phyloP scores from a whole-genome alignment of 1,140 invertebrate genomes.

The Drosophila micromelanica region DNA sequence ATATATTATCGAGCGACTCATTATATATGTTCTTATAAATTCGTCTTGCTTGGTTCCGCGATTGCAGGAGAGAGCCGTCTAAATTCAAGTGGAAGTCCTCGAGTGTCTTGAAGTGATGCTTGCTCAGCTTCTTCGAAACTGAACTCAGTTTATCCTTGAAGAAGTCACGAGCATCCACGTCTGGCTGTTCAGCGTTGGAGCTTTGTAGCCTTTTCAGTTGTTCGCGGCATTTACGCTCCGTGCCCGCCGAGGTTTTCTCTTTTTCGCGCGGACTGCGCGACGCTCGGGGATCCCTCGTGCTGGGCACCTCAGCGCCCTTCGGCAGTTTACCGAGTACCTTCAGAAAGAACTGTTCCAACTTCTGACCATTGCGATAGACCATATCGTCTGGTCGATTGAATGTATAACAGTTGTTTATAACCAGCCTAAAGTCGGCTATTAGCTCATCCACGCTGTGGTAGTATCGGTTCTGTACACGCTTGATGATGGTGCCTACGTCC shows the following conservation, averaged over 20 bases:
- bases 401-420: conserved; percentile 10
- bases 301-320: background rate
- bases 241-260: background rate
- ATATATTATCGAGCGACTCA: background rate
- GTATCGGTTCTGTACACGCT: conserved; percentile 16
- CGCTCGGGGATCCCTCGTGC: background rate
- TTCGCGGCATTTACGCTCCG: background rate
- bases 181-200: background rate
- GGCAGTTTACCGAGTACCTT: background rate
- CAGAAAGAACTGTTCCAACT: background rate
- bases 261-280: background rate
- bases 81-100: background rate
- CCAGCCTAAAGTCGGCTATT: background rate
- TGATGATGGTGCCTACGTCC: conserved; percentile 6
- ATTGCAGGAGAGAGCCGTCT: background rate
- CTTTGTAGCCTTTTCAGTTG: background rate
- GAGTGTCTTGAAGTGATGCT: background rate
- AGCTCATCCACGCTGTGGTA: conserved; percentile 19
- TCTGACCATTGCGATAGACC: background rate
- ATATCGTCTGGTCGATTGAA: background rate
- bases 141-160: conserved; percentile 1
- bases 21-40: background rate
- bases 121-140: conserved; percentile 1
- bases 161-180: background rate
- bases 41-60: background rate